These are phyloP conservation scores for Drosophila albomicans DNA, from an alignment of 1,140 invertebrate genomes.

Conservation along the genomic window DNA sequence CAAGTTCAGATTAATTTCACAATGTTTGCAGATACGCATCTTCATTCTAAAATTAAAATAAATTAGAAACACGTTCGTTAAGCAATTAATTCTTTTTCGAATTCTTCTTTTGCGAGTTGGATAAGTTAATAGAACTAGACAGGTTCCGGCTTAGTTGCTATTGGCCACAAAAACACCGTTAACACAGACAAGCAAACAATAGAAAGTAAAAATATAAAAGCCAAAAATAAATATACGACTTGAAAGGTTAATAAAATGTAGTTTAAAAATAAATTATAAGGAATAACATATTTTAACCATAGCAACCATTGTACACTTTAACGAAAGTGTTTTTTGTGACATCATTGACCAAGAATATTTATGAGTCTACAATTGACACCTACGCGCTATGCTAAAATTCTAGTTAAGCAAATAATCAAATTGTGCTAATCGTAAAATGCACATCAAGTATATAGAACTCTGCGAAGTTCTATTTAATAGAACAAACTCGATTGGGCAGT, in stretches of 20 bases:
- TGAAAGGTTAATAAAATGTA: background rate
- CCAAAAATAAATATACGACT: background rate
- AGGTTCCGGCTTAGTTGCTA: slow-evolving; percentile 4
- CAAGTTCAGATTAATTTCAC: slow-evolving; percentile 7
- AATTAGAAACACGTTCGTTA: slow-evolving; percentile 4
- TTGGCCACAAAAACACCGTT: background rate
- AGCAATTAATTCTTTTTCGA: background rate
- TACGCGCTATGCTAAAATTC: slow-evolving; percentile 57
- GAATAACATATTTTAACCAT: background rate
- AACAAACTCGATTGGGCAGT: slow-evolving; percentile 20
- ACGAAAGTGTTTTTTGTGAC: background rate
- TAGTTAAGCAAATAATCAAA: slow-evolving; percentile 51
- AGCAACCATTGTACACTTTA: background rate
- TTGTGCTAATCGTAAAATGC: slow-evolving; percentile 28
- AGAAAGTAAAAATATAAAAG: background rate
- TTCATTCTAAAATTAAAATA: background rate
- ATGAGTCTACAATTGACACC: slow-evolving; percentile 34
- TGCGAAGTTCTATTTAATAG: slow-evolving; percentile 8
- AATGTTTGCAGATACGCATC: background rate
- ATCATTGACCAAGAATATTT: background rate
- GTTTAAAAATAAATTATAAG: background rate
- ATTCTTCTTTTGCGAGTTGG: background rate
- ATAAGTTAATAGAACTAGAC: background rate
- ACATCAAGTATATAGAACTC: slow-evolving; percentile 18
- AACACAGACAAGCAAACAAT: background rate